Evolutionary conservation across 2,113 vertebrate species (phyloP), one percentile per base, ranked within the genome.

Genomic region (Menidia beryllina): DNA sequence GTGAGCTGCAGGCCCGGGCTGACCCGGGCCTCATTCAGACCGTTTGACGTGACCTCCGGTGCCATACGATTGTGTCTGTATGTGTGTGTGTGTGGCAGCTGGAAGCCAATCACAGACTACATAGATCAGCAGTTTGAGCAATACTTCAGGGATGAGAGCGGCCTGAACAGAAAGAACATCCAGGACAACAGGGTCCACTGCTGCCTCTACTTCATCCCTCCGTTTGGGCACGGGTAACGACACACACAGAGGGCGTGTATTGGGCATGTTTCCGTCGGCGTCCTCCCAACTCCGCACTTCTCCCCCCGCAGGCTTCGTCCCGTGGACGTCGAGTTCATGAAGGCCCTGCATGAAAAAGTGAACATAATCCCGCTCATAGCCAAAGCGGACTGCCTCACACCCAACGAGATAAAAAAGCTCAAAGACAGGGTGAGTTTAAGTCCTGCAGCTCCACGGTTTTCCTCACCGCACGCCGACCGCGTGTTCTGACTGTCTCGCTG

Each of bases 41-140:
- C 30, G 13, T 13, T 52, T 0, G 2, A 6, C 8, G n/a, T 13
- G 17, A 5, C 41, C 14, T 7, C n/a, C n/a, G 19, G 10, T 62
- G 26, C 7, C n/a, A 51, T 30, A 12, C 56, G 58, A 60, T 77
- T 4, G 77, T 73, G 63, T 75, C 69, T 77, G 53, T 74, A 54
- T 82, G 20, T 80, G 36, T 85, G 45, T 83, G 43, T 88, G 27
- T 85, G 23, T 72, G 20, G 4, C 34, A 99, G 98, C 89, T 99
- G 98, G 98, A 98, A 97, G 88, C 94, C 97, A 5, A 96, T 99
- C 90, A 97, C 97, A 0, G 97, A 99, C 86, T 99, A 99, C 62
- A 96, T 99, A 10, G 97, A 99, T 88, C 97, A 99, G 91, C 98
- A 99, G 91, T 99, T 99, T 72, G 98, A 99, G 39, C 97, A 99